Conservation (phyloP, 2,797 vertebrate species). For the Channa striata region DNA sequence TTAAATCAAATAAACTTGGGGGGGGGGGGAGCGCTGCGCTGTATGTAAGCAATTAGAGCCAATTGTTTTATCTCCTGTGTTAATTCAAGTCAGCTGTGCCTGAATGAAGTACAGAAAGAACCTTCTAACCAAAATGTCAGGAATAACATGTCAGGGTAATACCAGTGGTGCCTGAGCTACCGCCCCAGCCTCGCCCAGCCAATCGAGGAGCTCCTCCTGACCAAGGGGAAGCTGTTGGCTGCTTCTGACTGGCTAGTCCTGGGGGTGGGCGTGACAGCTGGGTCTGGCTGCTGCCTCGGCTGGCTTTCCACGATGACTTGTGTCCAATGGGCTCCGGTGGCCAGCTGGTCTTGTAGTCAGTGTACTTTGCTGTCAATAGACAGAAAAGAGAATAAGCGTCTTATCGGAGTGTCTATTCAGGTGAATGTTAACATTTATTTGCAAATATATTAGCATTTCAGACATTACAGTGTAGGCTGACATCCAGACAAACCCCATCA, state of each 20-base stretch:
- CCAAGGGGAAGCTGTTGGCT: slow-evolving; percentile 92
- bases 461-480: background rate
- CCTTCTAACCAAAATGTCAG: slow-evolving; percentile 7
- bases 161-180: slow-evolving; percentile 88
- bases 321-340: slow-evolving; percentile 98
- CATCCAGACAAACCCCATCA: background rate
- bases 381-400: slow-evolving; percentile 30
- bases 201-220: slow-evolving; percentile 92
- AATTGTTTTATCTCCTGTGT: slow-evolving; percentile 12
- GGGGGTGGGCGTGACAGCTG: slow-evolving; percentile 96
- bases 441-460: background rate
- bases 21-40: slow-evolving; percentile 14
- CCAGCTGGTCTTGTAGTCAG: slow-evolving; percentile 97
- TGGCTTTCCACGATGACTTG: slow-evolving; percentile 98
- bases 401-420: no score
- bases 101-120: slow-evolving; percentile 8
- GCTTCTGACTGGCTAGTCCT: slow-evolving; percentile 94
- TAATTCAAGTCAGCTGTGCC: slow-evolving; percentile 14
- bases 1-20: slow-evolving; percentile 48
- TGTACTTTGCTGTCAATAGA: slow-evolving; percentile 90
- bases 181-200: slow-evolving; percentile 90
- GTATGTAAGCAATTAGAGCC: slow-evolving; percentile 11
- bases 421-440: background rate
- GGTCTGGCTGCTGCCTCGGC: slow-evolving; percentile 90
- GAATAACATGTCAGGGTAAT: slow-evolving; percentile 45